phyloP scores from a whole-genome alignment of 2,113 vertebrate species.

The Bagarius yarrelli region DNA sequence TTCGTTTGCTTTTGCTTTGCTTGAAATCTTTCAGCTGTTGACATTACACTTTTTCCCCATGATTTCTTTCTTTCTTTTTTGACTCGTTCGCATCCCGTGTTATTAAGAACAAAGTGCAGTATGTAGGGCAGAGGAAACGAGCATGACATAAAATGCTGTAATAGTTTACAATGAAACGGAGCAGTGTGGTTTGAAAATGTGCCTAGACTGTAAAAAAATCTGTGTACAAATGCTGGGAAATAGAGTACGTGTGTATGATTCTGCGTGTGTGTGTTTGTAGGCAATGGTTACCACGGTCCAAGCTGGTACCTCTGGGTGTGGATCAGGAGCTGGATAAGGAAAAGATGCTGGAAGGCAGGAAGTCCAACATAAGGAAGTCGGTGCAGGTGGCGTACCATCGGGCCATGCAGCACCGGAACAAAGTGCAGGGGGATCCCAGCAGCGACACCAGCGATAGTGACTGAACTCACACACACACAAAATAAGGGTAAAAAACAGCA shows the following conservation, averaged over 20 bases:
- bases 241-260: not conserved
- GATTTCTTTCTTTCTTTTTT: not conserved
- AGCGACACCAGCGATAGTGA: conserved; percentile 88
- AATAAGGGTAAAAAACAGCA: not conserved
- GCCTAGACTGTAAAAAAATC: not conserved
- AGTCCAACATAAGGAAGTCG: conserved; percentile 97
- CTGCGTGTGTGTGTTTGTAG: not conserved
- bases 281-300: conserved; percentile 94
- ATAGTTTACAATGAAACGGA: not conserved
- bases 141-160: conserved; percentile 21
- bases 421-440: conserved; percentile 96
- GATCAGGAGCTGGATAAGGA: conserved; percentile 97
- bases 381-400: conserved; percentile 97
- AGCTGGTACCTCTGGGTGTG: conserved; percentile 93
- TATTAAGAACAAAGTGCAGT: conserved; percentile 22
- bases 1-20: not conserved
- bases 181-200: conserved; percentile 24
- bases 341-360: conserved; percentile 97
- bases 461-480: conserved; percentile 34
- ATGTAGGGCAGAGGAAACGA: conserved; percentile 43
- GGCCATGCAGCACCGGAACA: conserved; percentile 97
- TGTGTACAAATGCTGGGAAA: not conserved
- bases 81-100: conserved; percentile 23
- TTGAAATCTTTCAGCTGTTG: not conserved
- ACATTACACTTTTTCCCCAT: too few relatives aligned